Conservation (phyloP, 37 sponge, comb jelly and placozoan genomes). For the Axinella damicornis region DNA sequence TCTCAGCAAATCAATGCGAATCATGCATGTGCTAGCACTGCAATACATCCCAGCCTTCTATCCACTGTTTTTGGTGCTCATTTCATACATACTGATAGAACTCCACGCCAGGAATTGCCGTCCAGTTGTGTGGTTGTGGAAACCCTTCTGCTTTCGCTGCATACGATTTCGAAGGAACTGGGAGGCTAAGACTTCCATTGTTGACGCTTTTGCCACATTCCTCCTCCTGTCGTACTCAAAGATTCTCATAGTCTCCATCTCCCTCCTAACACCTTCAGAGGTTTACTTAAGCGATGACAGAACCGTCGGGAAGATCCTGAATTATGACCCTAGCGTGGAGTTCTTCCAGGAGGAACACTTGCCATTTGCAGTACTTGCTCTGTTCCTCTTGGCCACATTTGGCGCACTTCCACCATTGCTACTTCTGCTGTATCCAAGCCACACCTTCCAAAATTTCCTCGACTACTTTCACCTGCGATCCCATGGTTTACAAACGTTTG, state of each 20-base stretch:
- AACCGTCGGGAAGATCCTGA: not conserved
- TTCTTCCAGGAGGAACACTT: slow-evolving; percentile 23
- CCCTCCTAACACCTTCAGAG: slow-evolving; percentile 4
- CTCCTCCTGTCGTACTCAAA: slow-evolving; percentile 57
- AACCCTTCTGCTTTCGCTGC: slow-evolving; percentile 42
- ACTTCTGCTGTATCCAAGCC: slow-evolving; percentile 36
- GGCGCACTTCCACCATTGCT: slow-evolving; percentile 43
- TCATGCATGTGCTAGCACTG: slow-evolving; percentile 31
- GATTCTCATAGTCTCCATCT: slow-evolving; percentile 21
- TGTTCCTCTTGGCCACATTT: slow-evolving; percentile 18
- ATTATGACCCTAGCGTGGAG: slow-evolving; percentile 33
- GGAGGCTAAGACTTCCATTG: slow-evolving; percentile 47
- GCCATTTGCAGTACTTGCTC: slow-evolving; percentile 15
- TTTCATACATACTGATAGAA: slow-evolving; percentile 27
- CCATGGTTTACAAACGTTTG: slow-evolving; percentile 13
- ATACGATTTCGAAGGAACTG: slow-evolving; percentile 38
- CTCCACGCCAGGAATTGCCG: slow-evolving; percentile 47
- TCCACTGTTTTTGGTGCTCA: slow-evolving; percentile 8
- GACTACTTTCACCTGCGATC: not conserved
- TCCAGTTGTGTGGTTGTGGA: slow-evolving; percentile 44
- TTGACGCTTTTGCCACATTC: slow-evolving; percentile 63
- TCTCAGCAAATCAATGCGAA: not conserved
- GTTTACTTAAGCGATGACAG: not conserved
- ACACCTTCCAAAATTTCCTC: slow-evolving; percentile 31
- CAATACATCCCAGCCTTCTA: slow-evolving; percentile 42